Evolutionary conservation across 2,888 invertebrate genomes (phyloP).

Genomic region (Taenaris catops): DNA sequence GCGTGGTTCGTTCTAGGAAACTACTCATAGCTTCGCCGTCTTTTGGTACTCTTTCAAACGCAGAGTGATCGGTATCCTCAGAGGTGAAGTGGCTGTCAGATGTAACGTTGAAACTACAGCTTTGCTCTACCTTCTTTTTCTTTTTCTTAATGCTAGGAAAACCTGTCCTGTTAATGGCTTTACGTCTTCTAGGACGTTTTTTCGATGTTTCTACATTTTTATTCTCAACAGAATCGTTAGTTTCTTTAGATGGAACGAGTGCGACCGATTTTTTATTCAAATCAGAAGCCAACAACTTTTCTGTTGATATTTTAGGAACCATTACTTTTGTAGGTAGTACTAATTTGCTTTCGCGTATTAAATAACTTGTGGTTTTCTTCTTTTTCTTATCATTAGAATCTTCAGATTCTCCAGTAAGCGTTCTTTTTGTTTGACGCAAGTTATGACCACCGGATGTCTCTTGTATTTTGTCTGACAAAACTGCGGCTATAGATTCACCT

Average conservation of each 20-base stretch:
- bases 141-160: constrained; percentile 92
- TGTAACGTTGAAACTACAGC: constrained; percentile 34
- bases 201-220: constrained; percentile 45
- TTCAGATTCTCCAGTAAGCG: constrained; percentile 52
- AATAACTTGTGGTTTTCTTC: constrained; percentile 59
- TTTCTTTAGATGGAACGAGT: constrained; percentile 45
- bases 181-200: constrained; percentile 82
- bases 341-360: constrained; percentile 69
- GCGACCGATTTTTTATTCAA: constrained; percentile 39
- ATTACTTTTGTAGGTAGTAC: constrained; percentile 60
- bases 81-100: constrained; percentile 60
- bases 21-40: constrained; percentile 83
- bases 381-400: constrained; percentile 62
- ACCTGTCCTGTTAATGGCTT: constrained; percentile 92
- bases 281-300: constrained; percentile 49
- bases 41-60: constrained; percentile 85
- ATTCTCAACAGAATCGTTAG: constrained; percentile 39
- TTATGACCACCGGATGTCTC: constrained; percentile 67
- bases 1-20: constrained; percentile 81
- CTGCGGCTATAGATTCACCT: constrained; percentile 68
- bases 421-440: constrained; percentile 66
- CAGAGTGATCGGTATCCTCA: constrained; percentile 64
- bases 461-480: constrained; percentile 70
- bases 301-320: constrained; percentile 60
- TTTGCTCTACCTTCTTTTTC: constrained; percentile 82